A percentile compares a stretch with the other conserved stretches of the same genome.
Evolutionary conservation across 2,888 invertebrate species (phyloP).

Genomic region (Colletes collaris): DNA sequence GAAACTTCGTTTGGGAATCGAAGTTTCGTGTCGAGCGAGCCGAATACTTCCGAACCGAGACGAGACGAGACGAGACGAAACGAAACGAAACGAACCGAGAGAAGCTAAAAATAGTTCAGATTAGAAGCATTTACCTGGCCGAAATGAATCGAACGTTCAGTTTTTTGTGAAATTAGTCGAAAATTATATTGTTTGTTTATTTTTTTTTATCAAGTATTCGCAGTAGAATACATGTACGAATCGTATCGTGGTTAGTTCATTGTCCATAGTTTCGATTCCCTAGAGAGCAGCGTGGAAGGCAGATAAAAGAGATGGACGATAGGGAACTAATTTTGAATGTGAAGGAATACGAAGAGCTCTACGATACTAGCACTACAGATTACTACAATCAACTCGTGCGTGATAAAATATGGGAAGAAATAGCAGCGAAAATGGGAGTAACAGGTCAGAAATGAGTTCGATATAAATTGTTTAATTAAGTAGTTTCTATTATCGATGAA

Average conservation of each 20-base stretch:
- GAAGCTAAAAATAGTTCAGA: constrained; percentile 8
- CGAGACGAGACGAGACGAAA: no score
- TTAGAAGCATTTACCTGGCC: neutral
- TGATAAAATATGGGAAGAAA: constrained; percentile 2
- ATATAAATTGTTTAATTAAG: neutral
- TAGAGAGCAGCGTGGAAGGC: no score
- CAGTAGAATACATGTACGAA: no score
- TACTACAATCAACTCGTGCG: constrained; percentile 2
- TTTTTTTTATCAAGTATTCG: no score
- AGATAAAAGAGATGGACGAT: constrained; percentile 7
- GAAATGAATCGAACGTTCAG: constrained; percentile 8
- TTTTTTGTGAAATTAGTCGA: neutral
- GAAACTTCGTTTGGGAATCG: constrained; percentile 1
- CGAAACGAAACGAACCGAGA: no score
- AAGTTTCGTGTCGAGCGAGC: constrained; percentile 8
- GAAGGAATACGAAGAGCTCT: neutral
- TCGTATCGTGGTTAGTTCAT: no score
- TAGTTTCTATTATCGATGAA: no score
- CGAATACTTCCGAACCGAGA: constrained; percentile 4
- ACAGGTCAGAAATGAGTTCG: neutral
- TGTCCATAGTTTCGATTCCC: no score
- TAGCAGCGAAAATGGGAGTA: neutral
- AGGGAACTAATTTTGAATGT: constrained; percentile 1
- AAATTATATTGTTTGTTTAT: neutral
- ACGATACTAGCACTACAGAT: neutral